Evolutionary conservation across 2,888 invertebrate species (phyloP).

Genomic region (Tillus elongatus): DNA sequence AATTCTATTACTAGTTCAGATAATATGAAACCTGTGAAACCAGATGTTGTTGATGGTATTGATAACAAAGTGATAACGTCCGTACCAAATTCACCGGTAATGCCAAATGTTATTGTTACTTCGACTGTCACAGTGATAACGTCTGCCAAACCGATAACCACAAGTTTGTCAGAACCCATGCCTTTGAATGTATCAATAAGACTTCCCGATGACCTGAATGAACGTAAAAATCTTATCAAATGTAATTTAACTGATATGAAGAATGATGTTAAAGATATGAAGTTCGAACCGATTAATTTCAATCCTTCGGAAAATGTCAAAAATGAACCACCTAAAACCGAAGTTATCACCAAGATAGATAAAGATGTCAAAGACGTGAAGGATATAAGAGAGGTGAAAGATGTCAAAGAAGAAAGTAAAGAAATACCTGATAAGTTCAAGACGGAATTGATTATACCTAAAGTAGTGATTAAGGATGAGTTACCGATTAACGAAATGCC

Average conservation of each 20-base stretch:
- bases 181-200: conserved; percentile 40
- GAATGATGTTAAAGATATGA: conserved; percentile 28
- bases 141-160: conserved; percentile 22
- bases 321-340: conserved; percentile 30
- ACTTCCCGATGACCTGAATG: conserved; percentile 39
- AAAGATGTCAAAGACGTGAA: conserved; percentile 30
- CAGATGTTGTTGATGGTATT: neutral
- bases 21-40: conserved; percentile 8
- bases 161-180: conserved; percentile 21
- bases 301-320: conserved; percentile 31
- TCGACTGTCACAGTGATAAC: conserved; percentile 29
- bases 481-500: conserved; percentile 33
- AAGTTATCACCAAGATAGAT: conserved; percentile 29
- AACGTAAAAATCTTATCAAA: conserved; percentile 40
- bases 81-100: neutral
- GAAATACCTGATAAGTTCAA: conserved; percentile 42
- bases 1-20: conserved; percentile 12
- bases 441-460: conserved; percentile 55
- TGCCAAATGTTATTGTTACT: neutral
- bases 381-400: conserved; percentile 14
- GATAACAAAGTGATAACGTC: neutral
- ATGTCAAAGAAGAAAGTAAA: conserved; percentile 25
- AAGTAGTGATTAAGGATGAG: conserved; percentile 48
- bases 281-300: conserved; percentile 24
- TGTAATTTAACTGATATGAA: conserved; percentile 27